phyloP scores from a whole-genome alignment of 2,113 vertebrate genomes.

The Muscicapa adusta region DNA sequence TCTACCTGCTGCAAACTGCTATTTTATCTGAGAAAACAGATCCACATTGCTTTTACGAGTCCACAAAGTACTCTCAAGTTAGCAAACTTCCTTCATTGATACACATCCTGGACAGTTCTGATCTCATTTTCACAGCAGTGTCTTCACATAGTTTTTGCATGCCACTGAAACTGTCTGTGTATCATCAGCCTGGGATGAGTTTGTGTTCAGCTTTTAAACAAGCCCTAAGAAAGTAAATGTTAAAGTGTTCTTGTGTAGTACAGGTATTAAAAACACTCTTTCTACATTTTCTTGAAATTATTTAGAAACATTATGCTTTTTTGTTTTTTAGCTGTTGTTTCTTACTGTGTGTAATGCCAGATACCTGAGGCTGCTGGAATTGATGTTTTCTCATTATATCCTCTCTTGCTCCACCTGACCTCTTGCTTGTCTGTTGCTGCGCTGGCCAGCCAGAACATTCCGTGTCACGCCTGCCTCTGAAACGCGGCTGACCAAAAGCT shows the following conservation, averaged over 20 bases:
- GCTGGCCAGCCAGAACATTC: background rate
- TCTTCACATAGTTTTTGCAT: background rate
- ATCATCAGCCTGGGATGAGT: background rate
- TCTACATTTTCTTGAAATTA: background rate
- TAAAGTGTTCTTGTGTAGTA: background rate
- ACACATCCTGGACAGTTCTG: background rate
- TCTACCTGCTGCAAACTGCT: background rate
- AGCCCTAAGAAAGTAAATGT: background rate
- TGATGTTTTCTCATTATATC: background rate
- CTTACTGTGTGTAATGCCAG: background rate
- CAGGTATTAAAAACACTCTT: background rate
- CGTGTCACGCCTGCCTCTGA: background rate
- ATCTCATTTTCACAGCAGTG: background rate
- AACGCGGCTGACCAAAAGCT: background rate
- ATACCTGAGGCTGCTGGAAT: background rate
- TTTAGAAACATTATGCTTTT: background rate
- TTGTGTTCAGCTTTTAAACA: background rate
- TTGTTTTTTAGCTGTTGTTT: background rate
- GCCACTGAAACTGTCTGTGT: background rate
- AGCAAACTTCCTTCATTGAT: background rate
- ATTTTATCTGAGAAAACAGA: background rate
- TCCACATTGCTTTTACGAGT: background rate
- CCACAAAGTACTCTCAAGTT: background rate
- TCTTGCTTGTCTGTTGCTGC: accelerated
- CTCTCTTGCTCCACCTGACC: background rate